Base-by-base conservation (phyloP, 2,797 vertebrate genomes). In the Anguilla obscura region DNA sequence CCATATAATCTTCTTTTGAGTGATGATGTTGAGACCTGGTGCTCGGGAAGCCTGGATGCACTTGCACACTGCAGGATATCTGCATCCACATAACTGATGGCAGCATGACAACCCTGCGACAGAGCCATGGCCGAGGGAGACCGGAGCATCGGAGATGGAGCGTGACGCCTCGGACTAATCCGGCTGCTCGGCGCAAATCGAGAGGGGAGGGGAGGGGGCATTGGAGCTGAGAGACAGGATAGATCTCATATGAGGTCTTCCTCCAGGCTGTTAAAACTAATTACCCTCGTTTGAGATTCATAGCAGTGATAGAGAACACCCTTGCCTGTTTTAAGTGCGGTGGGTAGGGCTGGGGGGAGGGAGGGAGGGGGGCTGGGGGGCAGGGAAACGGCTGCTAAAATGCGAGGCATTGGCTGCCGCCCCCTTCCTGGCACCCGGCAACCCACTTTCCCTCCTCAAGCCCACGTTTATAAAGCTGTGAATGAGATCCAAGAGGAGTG, bases 201-300 rank as follows among this genome's bases (percentile, higher is more conserved):
- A 6, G 6, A 45, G 74, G 74, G 36, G 27, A 14, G 45, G 79
- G 27, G 1, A 14, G 45, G 79, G 27, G 1, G 6, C 6, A 33
- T 24, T 1, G 40, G 60, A 8, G 40, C n/a, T 24, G 69, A 24
- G 33, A 79, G 82, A 63, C 86, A 54, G 85, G 69, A 82, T 89
- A 82, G 74, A 45, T n/a, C 58, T 89, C 86, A 88, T 88, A 88
- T 86, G 80, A 50, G 50, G 27, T 33, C 56, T 86, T 87, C 85
- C 84, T 89, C 74, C 86, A 30, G 74, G 87, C 88, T 89, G 60
- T 85, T 71, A 74, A 27, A 88, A 89, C 48, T 88, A 90, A 90
- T 91, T 89, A 88, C 56, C 89, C 88, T 89, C 76, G 87, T 87
- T 88, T 87, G 87, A 88, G 87, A 89, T 85, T 71, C 82, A 86